These are phyloP conservation scores for Andrena trimmerana DNA, from an alignment of 2,888 invertebrate species.

Conservation along the genomic window DNA sequence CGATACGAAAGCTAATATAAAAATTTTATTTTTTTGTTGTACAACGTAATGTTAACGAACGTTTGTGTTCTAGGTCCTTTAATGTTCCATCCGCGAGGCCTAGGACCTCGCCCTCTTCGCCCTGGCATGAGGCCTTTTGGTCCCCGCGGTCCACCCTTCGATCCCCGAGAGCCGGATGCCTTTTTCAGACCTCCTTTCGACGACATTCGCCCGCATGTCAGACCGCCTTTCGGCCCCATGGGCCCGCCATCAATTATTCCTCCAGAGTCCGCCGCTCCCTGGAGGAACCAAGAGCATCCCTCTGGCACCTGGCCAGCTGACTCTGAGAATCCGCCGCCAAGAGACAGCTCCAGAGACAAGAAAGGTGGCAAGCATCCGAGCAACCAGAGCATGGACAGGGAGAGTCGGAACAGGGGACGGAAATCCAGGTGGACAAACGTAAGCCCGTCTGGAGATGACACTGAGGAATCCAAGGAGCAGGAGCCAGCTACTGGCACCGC, in stretches of 20 bases:
- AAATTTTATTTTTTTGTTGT: neutral
- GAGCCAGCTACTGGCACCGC: conserved; percentile 3
- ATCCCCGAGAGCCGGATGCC: conserved; percentile 78
- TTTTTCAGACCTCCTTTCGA: conserved; percentile 81
- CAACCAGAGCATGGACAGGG: conserved; percentile 66
- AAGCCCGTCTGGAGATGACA: conserved; percentile 68
- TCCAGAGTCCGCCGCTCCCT: conserved; percentile 72
- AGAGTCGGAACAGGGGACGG: conserved; percentile 78
- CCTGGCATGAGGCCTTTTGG: conserved; percentile 82
- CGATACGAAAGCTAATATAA: neutral
- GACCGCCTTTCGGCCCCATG: conserved; percentile 75
- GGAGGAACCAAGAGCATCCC: conserved; percentile 77
- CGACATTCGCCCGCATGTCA: conserved; percentile 75
- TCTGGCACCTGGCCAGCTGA: conserved; percentile 71
- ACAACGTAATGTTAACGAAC: neutral
- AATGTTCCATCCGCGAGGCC: conserved; percentile 84
- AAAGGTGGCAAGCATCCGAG: conserved; percentile 60
- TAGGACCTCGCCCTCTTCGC: conserved; percentile 83
- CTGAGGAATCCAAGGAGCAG: conserved; percentile 50
- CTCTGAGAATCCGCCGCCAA: conserved; percentile 41
- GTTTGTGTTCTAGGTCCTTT: conserved; percentile 78
- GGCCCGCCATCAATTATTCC: conserved; percentile 70
- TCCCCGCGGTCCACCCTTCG: conserved; percentile 79
- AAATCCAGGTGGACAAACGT: conserved; percentile 79
- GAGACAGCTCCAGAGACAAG: conserved; percentile 67